Evolutionary conservation across 2,888 invertebrate species (phyloP).

Genomic region (Homarus gammarus): DNA sequence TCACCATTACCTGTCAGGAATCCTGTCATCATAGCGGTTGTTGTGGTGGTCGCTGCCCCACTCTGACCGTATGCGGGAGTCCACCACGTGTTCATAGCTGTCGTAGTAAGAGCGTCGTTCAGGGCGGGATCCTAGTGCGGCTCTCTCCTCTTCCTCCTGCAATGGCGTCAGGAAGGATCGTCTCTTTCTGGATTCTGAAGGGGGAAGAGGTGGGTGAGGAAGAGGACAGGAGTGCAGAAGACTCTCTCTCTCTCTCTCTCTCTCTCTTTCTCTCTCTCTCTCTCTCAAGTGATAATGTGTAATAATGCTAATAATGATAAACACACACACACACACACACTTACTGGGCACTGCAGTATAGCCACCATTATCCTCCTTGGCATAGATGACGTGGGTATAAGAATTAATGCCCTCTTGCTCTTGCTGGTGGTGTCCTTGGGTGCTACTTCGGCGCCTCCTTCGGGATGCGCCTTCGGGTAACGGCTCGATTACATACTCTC

Average conservation of each 20-base stretch:
- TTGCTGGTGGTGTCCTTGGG: background rate
- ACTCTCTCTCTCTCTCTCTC: background rate
- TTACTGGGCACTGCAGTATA: constrained; percentile 10
- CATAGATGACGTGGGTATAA: constrained; percentile 46
- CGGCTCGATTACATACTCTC: constrained; percentile 72
- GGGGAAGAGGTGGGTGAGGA: background rate
- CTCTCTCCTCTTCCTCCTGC: background rate
- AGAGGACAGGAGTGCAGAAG: background rate
- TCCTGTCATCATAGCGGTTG: background rate
- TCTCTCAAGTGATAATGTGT: no score
- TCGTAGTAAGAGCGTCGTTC: constrained; percentile 58
- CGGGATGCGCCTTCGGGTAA: constrained; percentile 36
- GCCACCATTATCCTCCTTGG: background rate
- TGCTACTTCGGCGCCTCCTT: constrained; percentile 39
- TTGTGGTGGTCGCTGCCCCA: constrained; percentile 19
- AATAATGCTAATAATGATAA: no score
- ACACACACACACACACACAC: background rate
- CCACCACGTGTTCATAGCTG: constrained; percentile 59
- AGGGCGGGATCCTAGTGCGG: background rate
- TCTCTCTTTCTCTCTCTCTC: background rate
- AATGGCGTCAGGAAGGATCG: constrained; percentile 33
- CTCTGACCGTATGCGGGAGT: constrained; percentile 51
- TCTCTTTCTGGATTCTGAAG: constrained; percentile 10
- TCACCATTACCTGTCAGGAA: background rate
- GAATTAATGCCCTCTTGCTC: background rate